Conservation (phyloP, 2,113 vertebrate genomes). For the Limnothrissa miodon region DNA sequence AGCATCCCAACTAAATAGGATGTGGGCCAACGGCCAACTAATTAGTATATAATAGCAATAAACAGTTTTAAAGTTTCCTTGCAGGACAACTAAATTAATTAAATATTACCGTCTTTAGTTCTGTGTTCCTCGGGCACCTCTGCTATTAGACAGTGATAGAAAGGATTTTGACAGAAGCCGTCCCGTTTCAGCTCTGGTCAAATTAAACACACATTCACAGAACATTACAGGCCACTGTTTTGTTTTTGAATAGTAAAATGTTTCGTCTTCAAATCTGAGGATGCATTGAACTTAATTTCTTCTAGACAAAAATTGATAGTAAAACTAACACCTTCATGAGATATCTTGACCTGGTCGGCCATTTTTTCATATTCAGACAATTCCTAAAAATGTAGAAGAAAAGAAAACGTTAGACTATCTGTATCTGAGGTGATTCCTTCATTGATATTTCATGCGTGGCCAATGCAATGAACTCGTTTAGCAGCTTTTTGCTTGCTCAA, state of each 20-base stretch:
- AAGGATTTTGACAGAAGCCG: constrained; percentile 70
- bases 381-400: constrained; percentile 54
- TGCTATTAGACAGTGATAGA: constrained; percentile 71
- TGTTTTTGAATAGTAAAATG: not conserved
- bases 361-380: constrained; percentile 71
- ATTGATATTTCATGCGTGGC: not conserved
- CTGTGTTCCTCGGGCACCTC: constrained; percentile 65
- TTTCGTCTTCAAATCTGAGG: not conserved
- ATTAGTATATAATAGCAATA: no score
- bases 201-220: constrained; percentile 23
- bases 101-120: constrained; percentile 64
- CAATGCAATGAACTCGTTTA: not conserved
- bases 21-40: no score
- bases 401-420: no score
- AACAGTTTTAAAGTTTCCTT: not conserved
- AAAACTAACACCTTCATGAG: constrained; percentile 62
- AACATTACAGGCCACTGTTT: not conserved
- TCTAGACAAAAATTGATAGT: not conserved
- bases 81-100: not conserved
- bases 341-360: constrained; percentile 68
- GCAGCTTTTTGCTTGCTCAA: not conserved
- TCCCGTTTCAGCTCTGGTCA: constrained; percentile 67
- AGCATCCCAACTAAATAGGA: no score
- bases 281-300: not conserved
- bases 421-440: not conserved